Percentiles rank a stretch among this genome's conserved stretches.
Conservation (phyloP, 2,113 vertebrate species). For the Todiramphus saurophagus region DNA sequence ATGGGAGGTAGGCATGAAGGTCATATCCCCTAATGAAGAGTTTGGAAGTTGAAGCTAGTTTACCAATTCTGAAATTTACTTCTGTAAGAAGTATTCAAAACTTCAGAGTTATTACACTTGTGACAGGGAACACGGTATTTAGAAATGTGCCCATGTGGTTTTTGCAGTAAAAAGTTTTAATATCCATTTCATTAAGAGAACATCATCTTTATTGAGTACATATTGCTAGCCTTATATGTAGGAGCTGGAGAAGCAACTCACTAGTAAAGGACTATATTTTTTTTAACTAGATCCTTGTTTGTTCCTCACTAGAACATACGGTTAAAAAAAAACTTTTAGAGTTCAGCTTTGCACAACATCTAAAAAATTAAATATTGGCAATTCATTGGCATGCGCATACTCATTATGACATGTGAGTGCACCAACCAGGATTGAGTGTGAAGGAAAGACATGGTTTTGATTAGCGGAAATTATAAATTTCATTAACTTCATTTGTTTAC, state of each 20-base stretch:
- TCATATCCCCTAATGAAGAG: not conserved
- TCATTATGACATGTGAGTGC: not conserved
- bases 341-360: not conserved
- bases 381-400: not conserved
- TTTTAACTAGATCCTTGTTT: not conserved
- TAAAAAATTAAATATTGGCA: not conserved
- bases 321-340: not conserved
- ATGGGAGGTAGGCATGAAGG: not conserved
- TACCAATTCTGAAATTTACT: not conserved
- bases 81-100: not conserved
- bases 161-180: not conserved
- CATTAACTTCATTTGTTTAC: not conserved
- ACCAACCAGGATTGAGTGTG: not conserved
- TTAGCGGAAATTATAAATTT: not conserved
- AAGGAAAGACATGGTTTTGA: not conserved
- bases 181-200: not conserved
- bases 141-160: not conserved
- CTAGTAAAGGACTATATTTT: not conserved
- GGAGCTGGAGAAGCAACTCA: not conserved
- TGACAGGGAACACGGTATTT: not conserved
- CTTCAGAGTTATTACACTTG: not conserved
- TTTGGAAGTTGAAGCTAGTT: not conserved
- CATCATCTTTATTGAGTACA: not conserved
- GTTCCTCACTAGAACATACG: not conserved
- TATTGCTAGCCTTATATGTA: not conserved